These are phyloP conservation scores for Temnothorax unifasciatus DNA, from an alignment of 2,888 invertebrate species.

Conservation along the genomic window DNA sequence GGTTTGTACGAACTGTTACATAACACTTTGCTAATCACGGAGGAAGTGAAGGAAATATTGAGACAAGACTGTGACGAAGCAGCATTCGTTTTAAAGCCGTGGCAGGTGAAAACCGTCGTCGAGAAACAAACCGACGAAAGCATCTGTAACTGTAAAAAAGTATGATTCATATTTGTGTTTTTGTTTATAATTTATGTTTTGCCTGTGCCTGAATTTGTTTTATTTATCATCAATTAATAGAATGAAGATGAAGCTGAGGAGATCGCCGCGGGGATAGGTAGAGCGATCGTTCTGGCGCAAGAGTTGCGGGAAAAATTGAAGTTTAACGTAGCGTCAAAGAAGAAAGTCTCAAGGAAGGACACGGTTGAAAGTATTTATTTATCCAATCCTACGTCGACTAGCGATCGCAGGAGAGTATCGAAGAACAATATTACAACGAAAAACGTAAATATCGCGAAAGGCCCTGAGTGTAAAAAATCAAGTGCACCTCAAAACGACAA, in stretches of 20 bases:
- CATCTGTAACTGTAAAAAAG: conserved; percentile 79
- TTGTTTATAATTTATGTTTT: conserved; percentile 1
- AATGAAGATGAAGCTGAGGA: conserved; percentile 74
- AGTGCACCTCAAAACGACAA: conserved; percentile 5
- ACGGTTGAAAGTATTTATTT: conserved; percentile 34
- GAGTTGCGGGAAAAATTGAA: conserved; percentile 80
- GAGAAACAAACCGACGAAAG: conserved; percentile 73
- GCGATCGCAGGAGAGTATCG: background rate
- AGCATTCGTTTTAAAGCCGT: conserved; percentile 80
- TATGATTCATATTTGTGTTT: conserved; percentile 69
- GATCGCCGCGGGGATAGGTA: conserved; percentile 80
- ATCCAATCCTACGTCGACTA: conserved; percentile 39
- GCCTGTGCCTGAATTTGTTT: background rate
- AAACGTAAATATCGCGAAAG: conserved; percentile 2
- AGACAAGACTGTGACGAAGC: conserved; percentile 81
- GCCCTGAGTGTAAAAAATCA: background rate
- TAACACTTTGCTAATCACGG: conserved; percentile 73
- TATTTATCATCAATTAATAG: conserved; percentile 46
- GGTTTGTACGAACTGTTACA: conserved; percentile 74
- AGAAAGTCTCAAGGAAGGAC: conserved; percentile 63
- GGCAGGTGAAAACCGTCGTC: conserved; percentile 76
- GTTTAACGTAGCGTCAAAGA: conserved; percentile 65
- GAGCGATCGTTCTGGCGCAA: conserved; percentile 79
- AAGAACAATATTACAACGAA: conserved; percentile 11
- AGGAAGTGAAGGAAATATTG: conserved; percentile 77